Percentiles rank a stretch among this genome's conserved stretches.
Evolutionary conservation across 1,140 invertebrate genomes (phyloP).

Genomic region (Macrocentrus cingulum): DNA sequence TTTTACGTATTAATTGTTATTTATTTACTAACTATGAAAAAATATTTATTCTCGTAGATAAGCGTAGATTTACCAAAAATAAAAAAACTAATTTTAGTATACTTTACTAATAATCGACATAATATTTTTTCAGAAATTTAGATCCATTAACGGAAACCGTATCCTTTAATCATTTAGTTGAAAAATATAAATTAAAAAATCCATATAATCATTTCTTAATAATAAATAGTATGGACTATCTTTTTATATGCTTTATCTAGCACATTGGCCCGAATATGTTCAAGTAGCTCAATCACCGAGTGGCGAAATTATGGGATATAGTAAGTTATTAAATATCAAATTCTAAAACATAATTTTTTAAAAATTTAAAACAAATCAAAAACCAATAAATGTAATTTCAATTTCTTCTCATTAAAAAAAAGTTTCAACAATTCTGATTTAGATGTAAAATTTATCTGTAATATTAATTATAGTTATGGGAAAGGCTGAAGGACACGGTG

Average conservation of each 20-base stretch:
- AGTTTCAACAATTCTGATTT: too few species aligned
- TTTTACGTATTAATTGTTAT: too few species aligned
- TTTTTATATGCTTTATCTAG: slow-evolving; percentile 97
- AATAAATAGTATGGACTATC: slow-evolving; percentile 83
- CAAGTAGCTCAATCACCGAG: slow-evolving; percentile 92
- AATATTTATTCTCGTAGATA: too few species aligned
- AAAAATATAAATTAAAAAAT: too few species aligned
- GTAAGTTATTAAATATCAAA: slow-evolving; percentile 67
- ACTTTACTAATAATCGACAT: too few species aligned
- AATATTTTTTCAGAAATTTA: slow-evolving; percentile 76
- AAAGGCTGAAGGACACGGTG: slow-evolving; percentile 92
- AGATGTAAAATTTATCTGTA: too few species aligned
- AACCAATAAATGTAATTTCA: too few species aligned
- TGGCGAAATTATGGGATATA: slow-evolving; percentile 98
- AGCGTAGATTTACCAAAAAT: too few species aligned
- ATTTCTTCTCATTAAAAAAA: too few species aligned
- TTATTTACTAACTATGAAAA: too few species aligned
- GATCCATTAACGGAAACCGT: slow-evolving; percentile 95
- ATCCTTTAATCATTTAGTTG: slow-evolving; percentile 57
- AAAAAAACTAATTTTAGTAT: too few species aligned
- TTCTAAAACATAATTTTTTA: slow-evolving; percentile 6
- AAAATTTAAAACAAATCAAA: too few species aligned
- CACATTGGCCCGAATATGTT: slow-evolving; percentile 99
- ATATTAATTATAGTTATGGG: slow-evolving; percentile 91
- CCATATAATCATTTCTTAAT: slow-evolving; percentile 35